A percentile compares a stretch with the other conserved stretches of the same genome.
These are phyloP conservation scores for Chaenogobius annularis DNA, from an alignment of 2,113 vertebrate genomes.

Conservation along the genomic window DNA sequence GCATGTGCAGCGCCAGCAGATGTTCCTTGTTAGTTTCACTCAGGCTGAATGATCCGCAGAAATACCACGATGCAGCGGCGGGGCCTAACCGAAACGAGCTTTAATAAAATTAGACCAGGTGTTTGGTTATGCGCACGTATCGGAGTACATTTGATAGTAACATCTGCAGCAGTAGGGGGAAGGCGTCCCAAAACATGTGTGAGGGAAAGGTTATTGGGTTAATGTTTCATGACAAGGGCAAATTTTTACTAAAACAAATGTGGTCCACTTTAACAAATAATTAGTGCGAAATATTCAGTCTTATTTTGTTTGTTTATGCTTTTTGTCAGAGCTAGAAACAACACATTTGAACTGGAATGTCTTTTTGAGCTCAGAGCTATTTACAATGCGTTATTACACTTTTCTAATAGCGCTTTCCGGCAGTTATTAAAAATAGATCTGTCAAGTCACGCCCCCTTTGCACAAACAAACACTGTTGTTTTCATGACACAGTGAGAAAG, in stretches of 20 bases:
- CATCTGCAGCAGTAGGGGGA: not conserved
- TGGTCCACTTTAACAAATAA: too few species aligned
- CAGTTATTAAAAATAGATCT: too few species aligned
- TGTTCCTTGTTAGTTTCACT: constrained; percentile 58
- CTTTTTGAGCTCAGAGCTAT: too few species aligned
- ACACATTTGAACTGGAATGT: too few species aligned
- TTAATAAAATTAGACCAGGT: constrained; percentile 28
- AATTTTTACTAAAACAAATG: not conserved
- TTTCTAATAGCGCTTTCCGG: too few species aligned
- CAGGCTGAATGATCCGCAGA: constrained; percentile 34
- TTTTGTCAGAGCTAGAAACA: too few species aligned
- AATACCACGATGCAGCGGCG: constrained; percentile 27
- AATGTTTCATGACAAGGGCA: not conserved
- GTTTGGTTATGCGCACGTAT: constrained; percentile 17
- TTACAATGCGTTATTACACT: too few species aligned
- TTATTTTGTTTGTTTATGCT: not conserved
- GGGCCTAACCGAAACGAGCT: constrained; percentile 17
- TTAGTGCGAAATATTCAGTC: not conserved
- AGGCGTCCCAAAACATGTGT: constrained; percentile 5
- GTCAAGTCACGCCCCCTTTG: too few species aligned
- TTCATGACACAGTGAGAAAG: too few species aligned
- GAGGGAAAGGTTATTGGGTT: not conserved
- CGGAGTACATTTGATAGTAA: constrained; percentile 1
- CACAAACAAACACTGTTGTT: too few species aligned
- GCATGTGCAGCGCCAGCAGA: constrained; percentile 47